Evolutionary conservation across 92 coral and sea anemone genomes (phyloP), one percentile per base, ranked within the genome.

Genomic region (Umimayanthus chanpuru): DNA sequence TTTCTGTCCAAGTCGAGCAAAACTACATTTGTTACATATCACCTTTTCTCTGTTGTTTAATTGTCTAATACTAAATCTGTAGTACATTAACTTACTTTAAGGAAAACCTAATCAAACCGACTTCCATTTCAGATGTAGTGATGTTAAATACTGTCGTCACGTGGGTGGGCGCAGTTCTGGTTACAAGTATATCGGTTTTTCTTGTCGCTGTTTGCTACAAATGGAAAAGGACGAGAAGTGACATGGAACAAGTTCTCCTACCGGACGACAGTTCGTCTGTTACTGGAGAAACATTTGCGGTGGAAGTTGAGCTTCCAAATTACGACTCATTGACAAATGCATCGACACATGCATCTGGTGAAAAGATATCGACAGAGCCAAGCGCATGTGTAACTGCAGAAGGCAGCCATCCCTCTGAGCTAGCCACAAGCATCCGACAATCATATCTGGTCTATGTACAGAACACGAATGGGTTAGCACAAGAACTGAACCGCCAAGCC

Each of bases 261-360:
- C 50, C 26, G 7, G 44, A 43, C 4, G 47, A 9, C 7, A n/a
- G 0, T 75, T 2, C 14, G n/a, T 39, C 38, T 26, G 39, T 25
- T 47, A 18, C 20, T 78, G 82, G 30, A 44, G 38, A 28, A 15
- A 50, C 32, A 49, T 44, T n/a, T 50, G 66, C 82, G 32, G 64
- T 78, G 7, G 82, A 78, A 53, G 32, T 25, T 25, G 64, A 50
- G 23, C 82, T 78, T 44, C 82, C 82, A 23, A 78, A 28, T 78
- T 78, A 78, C 82, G 66, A 47, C 36, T 9, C 65, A n/a, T 1
- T 44, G 65, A 44, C 66, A n/a, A 47, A 21, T 78, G 82, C 15
- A 6, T 29, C 82, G 9, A 6, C 30, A 25, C 65, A 26, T 49
- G 20, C 65, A 61, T 20, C 68, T 61, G 26, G 68, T 61, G 68